phyloP scores from a whole-genome alignment of 2,113 vertebrate species.

The Pachycephala philippinensis region DNA sequence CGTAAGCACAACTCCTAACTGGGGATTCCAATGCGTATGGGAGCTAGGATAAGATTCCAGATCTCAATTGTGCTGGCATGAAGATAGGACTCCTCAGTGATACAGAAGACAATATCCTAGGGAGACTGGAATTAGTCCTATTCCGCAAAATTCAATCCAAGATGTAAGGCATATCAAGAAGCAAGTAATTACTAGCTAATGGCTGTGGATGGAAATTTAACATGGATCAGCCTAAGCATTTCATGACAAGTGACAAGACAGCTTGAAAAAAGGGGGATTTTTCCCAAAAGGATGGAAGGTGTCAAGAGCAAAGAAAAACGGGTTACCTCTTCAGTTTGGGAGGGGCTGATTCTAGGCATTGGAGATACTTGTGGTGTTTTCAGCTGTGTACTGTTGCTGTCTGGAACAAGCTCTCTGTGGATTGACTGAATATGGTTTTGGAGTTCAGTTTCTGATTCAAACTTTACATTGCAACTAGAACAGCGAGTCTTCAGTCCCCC shows the following conservation, averaged over 20 bases:
- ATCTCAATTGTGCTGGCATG: conserved; percentile 74
- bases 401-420: conserved; percentile 87
- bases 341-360: conserved; percentile 94
- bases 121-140: conserved; percentile 79
- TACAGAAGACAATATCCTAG: conserved; percentile 76
- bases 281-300: conserved; percentile 41
- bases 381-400: conserved; percentile 84
- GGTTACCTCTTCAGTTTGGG: conserved; percentile 96
- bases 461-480: conserved; percentile 97
- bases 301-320: conserved; percentile 62
- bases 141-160: conserved; percentile 70
- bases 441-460: conserved; percentile 94
- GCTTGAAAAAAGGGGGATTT: background rate
- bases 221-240: conserved; percentile 49
- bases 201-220: conserved; percentile 25
- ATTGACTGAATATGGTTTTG: conserved; percentile 92
- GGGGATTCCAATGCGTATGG: conserved; percentile 53
- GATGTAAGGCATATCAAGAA: conserved; percentile 66
- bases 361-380: conserved; percentile 96
- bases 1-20: conserved; percentile 67
- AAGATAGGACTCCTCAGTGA: conserved; percentile 71
- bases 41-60: conserved; percentile 71
- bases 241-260: conserved; percentile 36
- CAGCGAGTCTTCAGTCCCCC: conserved; percentile 91
- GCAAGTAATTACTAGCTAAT: conserved; percentile 66